Conservation (phyloP, 2,113 vertebrate species). For the Leptobrachium leishanense region DNA sequence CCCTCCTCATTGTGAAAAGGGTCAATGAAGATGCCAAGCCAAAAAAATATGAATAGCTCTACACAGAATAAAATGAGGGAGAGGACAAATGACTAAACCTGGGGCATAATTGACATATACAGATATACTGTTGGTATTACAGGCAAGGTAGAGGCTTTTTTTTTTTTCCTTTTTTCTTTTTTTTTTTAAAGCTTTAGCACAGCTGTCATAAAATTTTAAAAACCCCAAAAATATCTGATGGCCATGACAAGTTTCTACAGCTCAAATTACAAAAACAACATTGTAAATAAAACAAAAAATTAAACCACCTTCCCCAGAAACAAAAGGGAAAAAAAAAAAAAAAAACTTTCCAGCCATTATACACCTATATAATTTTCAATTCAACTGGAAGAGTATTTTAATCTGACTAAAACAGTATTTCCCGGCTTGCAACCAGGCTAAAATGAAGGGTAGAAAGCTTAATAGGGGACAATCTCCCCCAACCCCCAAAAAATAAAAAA, state of each 20-base stretch:
- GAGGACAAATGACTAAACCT: slow-evolving; percentile 70
- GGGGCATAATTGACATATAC: slow-evolving; percentile 77
- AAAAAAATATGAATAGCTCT: slow-evolving; percentile 70
- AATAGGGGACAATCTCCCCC: slow-evolving; percentile 4
- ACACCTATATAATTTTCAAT: slow-evolving; percentile 58
- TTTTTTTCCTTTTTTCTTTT: slow-evolving; percentile 60
- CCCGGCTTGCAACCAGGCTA: slow-evolving; percentile 79
- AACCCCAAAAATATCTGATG: slow-evolving; percentile 74
- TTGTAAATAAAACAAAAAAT: slow-evolving; percentile 70
- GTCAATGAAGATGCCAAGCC: slow-evolving; percentile 16
- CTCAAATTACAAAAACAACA: slow-evolving; percentile 79
- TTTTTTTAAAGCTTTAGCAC: slow-evolving; percentile 97
- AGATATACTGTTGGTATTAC: slow-evolving; percentile 85
- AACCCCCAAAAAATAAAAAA: slow-evolving; percentile 75
- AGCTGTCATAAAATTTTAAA: slow-evolving; percentile 93
- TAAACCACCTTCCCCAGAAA: slow-evolving; percentile 13
- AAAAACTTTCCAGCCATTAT: slow-evolving; percentile 75
- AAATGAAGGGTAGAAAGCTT: slow-evolving; percentile 75
- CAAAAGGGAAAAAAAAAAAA: slow-evolving; percentile 48
- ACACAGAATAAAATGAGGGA: slow-evolving; percentile 57
- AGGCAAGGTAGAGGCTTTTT: slow-evolving; percentile 97
- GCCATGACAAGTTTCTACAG: slow-evolving; percentile 89
- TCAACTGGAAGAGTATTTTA: slow-evolving; percentile 74
- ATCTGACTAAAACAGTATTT: slow-evolving; percentile 77
- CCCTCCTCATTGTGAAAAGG: too few relatives aligned